Conservation (phyloP, 2,797 vertebrate genomes). For the Fundulus diaphanus region DNA sequence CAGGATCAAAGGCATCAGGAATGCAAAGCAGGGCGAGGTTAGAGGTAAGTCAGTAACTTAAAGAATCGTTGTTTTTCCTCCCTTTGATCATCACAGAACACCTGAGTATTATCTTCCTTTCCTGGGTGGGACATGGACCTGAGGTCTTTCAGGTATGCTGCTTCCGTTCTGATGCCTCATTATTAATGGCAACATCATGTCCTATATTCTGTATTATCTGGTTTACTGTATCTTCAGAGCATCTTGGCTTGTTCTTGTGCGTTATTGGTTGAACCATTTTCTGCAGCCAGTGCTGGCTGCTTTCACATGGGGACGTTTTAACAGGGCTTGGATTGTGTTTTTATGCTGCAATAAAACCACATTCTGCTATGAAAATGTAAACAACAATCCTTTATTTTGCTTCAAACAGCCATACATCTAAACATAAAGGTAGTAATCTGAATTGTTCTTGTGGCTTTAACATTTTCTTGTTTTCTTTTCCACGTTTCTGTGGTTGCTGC, state of each 20-base stretch:
- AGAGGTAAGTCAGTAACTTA: neutral
- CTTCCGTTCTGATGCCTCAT: neutral
- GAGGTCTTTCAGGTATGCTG: neutral
- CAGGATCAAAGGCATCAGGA: neutral
- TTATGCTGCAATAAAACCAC: too few relatives aligned
- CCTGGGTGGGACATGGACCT: neutral
- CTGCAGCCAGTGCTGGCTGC: neutral
- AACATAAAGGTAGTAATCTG: neutral
- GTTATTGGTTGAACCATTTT: neutral
- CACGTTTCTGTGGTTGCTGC: too few relatives aligned
- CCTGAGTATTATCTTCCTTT: neutral
- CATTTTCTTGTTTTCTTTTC: too few relatives aligned
- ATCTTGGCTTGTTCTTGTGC: too few relatives aligned
- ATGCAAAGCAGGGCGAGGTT: neutral
- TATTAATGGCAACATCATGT: neutral
- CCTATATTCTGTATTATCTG: neutral
- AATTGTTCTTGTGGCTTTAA: neutral
- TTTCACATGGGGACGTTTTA: neutral
- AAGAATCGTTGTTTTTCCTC: neutral
- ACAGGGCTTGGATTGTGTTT: neutral
- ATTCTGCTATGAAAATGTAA: neutral
- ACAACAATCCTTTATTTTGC: neutral
- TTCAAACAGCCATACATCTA: neutral
- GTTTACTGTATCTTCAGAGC: too few relatives aligned
- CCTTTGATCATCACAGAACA: neutral